Evolutionary conservation across 2,113 vertebrate species (phyloP), one percentile per base, ranked within the genome.

Genomic region (Nerophis lumbriciformis): DNA sequence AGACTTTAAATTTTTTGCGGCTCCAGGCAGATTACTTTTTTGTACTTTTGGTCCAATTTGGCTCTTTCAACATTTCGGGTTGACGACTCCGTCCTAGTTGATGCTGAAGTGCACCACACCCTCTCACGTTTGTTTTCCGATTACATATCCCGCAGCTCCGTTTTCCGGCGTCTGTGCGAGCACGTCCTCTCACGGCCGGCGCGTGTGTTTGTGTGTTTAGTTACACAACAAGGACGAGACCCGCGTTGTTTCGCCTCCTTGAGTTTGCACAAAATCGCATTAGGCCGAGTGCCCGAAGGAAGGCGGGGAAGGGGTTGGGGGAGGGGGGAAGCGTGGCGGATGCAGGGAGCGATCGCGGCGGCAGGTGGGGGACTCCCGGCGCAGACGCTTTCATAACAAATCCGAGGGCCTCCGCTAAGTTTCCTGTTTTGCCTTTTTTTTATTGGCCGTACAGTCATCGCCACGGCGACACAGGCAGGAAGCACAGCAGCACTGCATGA

Each of bases 371-470:
- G 14, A 68, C 70, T 77, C 73, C 74, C 63, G 63, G 47, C 56
- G 68, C 82, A 83, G 82, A 86, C 83, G 87, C 87, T 82, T 85
- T 68, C 8, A 54, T 52, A 85, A 88, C 85, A 85, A 45, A 85
- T 85, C 79, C 82, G 80, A 80, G 80, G 78, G 74, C 66, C 79
- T 79, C 64, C 51, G 49, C 65, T 81, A 56, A 8, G 75, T 65
- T 85, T 88, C 87, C 87, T 87, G 85, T 86, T 86, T 82, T 76
- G 85, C 75, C 78, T 77, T 83, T 53, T 53, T 52, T 88, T 88
- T 86, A 88, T 88, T 88, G 78, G 87, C 75, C 52, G 21, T 15
- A 73, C 62, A 79, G 73, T 82, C 82, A 85, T 80, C 83, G 65
- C 60, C 16, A 28, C 11, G 8, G 66, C 51, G 45, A 75, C 71